phyloP scores from a whole-genome alignment of 1,140 invertebrate genomes.

The Contarinia nasturtii region DNA sequence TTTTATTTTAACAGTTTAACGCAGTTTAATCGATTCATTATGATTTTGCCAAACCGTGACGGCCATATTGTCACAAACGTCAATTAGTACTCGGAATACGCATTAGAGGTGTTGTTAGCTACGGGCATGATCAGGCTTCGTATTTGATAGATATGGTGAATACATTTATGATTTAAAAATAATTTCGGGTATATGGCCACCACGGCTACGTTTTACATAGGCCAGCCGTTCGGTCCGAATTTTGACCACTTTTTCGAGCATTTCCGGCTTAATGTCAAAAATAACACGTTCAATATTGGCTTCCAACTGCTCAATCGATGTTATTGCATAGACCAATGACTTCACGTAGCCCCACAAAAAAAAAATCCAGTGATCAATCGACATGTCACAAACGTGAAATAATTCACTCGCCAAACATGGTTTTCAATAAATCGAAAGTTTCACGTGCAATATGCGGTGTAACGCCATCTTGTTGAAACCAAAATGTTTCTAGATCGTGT shows the following conservation, averaged over 20 bases:
- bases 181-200: not conserved
- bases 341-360: not conserved
- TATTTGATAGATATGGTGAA: too few relatives aligned
- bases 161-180: too few relatives aligned
- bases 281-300: not conserved
- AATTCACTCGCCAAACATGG: slow-evolving; percentile 3
- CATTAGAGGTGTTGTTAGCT: too few relatives aligned
- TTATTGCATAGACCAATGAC: not conserved
- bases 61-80: too few relatives aligned
- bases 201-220: not conserved
- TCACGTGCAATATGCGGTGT: slow-evolving; percentile 7
- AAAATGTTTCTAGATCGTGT: slow-evolving; percentile 4
- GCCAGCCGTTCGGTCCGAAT: not conserved
- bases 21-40: too few relatives aligned
- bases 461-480: slow-evolving; percentile 12
- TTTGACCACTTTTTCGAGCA: not conserved
- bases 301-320: not conserved
- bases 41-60: too few relatives aligned
- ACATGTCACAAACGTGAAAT: slow-evolving; percentile 12
- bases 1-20: too few relatives aligned
- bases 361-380: slow-evolving; percentile 21
- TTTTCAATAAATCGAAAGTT: slow-evolving; percentile 6
- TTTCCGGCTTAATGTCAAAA: not conserved
- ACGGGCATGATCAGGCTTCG: too few relatives aligned
- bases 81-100: too few relatives aligned